Base-by-base conservation (phyloP, 23 tunicate species). In the Halocynthia aurantium region DNA sequence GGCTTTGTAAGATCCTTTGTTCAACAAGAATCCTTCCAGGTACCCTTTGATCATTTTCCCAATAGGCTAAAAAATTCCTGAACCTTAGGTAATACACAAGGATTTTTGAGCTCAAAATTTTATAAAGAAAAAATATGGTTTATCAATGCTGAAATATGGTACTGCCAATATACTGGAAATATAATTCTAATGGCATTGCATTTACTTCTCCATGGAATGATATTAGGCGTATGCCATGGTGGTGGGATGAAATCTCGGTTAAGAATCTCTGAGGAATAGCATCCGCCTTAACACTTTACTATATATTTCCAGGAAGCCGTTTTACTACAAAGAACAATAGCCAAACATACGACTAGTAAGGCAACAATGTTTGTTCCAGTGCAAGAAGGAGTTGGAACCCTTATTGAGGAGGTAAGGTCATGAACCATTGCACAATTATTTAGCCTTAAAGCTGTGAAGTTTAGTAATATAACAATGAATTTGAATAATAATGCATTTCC, bases 21-120 rank as follows among this genome's bases (percentile, higher is more conserved):
- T 50, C 93, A 82, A 74, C 69, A 86, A 55, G 92, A 86, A 17
- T 72, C 58, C 18, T 92, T 92, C 80, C 91, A 86, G 84, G 98
- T 91, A 22, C 44, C 44, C 1, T 31, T 31, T 31, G 44, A 31
- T 31, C 44, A 31, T 31, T 1, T 31, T 31, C 44, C 44, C 44
- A 31, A 31, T 31, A 31, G 44, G 44, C 44, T 31, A 31, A 31
- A 31, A 31, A 31, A n/a, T n/a, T n/a, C n/a, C n/a, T n/a, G n/a
- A n/a, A n/a, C n/a, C n/a, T n/a, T n/a, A n/a, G n/a, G n/a, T n/a
- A n/a, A n/a, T n/a, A n/a, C n/a, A n/a, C n/a, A n/a, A n/a, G n/a
- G n/a, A n/a, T n/a, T 31, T 31, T 31, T 31, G 44, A 31, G 44
- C 44, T 31, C 44, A 31, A 31, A 31, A 31, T 31, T 31, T 31